phyloP scores from a whole-genome alignment of 1,140 invertebrate species.

The Mizuhopecten yessoensis region DNA sequence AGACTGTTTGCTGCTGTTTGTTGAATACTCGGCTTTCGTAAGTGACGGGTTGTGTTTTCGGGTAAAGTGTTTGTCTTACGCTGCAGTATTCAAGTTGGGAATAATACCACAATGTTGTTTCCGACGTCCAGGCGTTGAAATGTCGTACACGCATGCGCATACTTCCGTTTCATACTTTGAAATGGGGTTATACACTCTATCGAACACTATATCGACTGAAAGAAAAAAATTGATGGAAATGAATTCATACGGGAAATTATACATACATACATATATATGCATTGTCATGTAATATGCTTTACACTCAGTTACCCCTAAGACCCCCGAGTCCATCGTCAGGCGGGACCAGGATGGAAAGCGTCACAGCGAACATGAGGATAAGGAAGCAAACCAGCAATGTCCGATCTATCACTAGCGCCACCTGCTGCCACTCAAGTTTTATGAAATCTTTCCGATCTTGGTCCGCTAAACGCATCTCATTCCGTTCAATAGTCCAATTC shows the following conservation, averaged over 20 bases:
- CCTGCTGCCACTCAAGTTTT: slow-evolving; percentile 91
- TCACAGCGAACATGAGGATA: slow-evolving; percentile 84
- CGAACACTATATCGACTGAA: not conserved
- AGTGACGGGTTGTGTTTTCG: too few species aligned
- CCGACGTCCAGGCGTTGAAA: too few species aligned
- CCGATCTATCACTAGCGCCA: slow-evolving; percentile 89
- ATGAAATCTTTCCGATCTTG: slow-evolving; percentile 88
- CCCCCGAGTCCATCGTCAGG: slow-evolving; percentile 52
- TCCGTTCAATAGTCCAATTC: slow-evolving; percentile 89
- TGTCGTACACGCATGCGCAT: too few species aligned
- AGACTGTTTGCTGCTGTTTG: too few species aligned
- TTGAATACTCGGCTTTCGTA: too few species aligned
- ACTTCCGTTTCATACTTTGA: too few species aligned
- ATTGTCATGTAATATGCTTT: not conserved
- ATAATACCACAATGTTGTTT: too few species aligned
- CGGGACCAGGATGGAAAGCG: slow-evolving; percentile 78
- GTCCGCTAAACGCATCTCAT: slow-evolving; percentile 88
- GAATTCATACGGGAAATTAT: slow-evolving; percentile 22
- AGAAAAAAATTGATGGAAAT: slow-evolving; percentile 29
- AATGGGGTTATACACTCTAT: too few species aligned
- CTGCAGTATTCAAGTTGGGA: too few species aligned
- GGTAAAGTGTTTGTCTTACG: too few species aligned
- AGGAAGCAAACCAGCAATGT: slow-evolving; percentile 88
- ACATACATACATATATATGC: not conserved
- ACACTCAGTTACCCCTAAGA: not conserved